Base-by-base conservation (phyloP, 2,888 invertebrate species). In the Athalia rosae region DNA sequence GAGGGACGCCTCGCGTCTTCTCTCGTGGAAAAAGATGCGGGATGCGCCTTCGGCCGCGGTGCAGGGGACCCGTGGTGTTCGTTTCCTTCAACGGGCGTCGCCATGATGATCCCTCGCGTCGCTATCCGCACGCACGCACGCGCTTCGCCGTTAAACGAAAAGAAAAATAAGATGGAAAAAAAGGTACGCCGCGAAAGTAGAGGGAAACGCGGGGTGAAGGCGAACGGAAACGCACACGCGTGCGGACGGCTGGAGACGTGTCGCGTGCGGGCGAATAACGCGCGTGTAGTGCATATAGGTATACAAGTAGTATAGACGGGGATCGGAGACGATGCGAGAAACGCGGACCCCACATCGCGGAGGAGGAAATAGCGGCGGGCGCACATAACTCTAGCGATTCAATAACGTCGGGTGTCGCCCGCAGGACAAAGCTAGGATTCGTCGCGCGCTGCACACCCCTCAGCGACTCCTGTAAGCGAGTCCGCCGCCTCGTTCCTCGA, bases 1-100 rank as follows among this genome's bases (percentile, higher is more conserved):
- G 76, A 83, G 84, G 83, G 84, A 83, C 83, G 82, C 80, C 81
- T 80, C 77, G 80, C 81, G 80, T 84, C 83, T 82, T 84, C 82
- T 47, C 41, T 58, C 3, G n/a, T 15, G 56, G 45, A 45, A 58
- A 58, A 45, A 11, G 56, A 48, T 8, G 45, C 58, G 58, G 15
- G 56, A 56, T 9, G 56, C 11, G 7, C 15, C 7, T 56, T n/a
- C n/a, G n/a, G 45, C 58, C 56, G 45, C 9, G 50, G 4, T 9
- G 58, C 56, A 5, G 45, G 63, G 47, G 50, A 13, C 66, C 28
- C 28, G 58, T 28, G 41, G 28, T 28, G 28, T 67, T 58, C 50
- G 56, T 71, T 45, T 6, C n/a, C n/a, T 15, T 8, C 28, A 13
- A 47, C 48, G n/a, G n/a, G 61, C 61, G 61, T n/a, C 61, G 61